Percentiles rank a stretch among this genome's conserved stretches.
Evolutionary conservation across 2,797 vertebrate genomes (phyloP).

Genomic region (Tadarida brasiliensis): DNA sequence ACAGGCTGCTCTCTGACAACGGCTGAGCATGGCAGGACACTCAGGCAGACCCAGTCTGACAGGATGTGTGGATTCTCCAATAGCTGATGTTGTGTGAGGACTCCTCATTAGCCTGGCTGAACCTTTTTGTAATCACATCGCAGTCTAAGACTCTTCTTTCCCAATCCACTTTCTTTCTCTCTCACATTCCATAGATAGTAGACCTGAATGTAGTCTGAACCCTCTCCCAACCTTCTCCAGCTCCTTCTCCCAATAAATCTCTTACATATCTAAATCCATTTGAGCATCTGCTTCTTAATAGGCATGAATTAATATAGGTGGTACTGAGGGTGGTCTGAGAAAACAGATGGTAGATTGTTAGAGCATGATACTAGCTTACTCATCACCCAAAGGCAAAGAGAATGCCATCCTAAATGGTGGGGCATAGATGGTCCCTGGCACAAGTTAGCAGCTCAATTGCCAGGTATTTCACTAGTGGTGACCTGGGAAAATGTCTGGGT

Average conservation of each 20-base stretch:
- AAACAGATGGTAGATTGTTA: not conserved
- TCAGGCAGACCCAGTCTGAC: not conserved
- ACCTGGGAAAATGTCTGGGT: not conserved
- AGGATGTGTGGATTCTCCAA: not conserved
- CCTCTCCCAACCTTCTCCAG: not conserved
- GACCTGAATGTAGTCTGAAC: not conserved
- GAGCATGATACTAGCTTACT: not conserved
- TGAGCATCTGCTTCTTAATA: constrained; percentile 1
- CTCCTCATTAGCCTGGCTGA: not conserved
- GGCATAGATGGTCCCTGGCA: not conserved
- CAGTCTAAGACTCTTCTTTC: not conserved
- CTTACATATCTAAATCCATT: not conserved
- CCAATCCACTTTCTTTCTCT: not conserved
- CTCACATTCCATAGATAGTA: not conserved
- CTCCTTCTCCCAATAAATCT: not conserved
- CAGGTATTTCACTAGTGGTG: not conserved
- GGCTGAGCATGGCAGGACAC: not conserved
- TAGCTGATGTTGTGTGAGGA: not conserved
- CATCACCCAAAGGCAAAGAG: not conserved
- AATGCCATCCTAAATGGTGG: not conserved
- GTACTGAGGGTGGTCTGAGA: not conserved
- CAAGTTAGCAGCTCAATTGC: not conserved
- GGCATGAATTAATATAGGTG: not conserved
- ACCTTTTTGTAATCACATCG: not conserved
- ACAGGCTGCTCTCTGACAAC: not conserved